Evolutionary conservation across 1,140 invertebrate species (phyloP), one percentile per base, ranked within the genome.

Genomic region (Akabosia matsudoensis): DNA sequence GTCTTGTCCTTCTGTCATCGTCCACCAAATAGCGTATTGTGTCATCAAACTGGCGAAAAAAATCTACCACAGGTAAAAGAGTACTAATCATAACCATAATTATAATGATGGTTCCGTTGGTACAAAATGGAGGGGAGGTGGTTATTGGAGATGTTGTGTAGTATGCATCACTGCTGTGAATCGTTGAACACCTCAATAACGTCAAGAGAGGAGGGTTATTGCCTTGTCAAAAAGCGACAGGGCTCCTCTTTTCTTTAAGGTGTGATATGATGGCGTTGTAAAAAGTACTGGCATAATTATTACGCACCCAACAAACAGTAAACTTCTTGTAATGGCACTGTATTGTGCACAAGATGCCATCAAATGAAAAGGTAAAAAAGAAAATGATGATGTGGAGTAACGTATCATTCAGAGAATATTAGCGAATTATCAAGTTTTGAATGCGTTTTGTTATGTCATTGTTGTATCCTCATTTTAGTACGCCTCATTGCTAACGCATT

Each of bases 221-320:
- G 61, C 2, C 61, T 30, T 31, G 61, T 67, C 61, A 67, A 67
- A 67, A 67, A 67, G 61, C 61, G 61, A 30, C 61, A 67, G 30
- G 61, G 10, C 26, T 30, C 18, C 61, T 67, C 61, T 67, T 67
- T 67, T 67, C 61, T 67, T 56, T 7, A 67, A 67, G 61, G 61
- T 67, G 61, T 67, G 61, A 30, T 28, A 31, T 67, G 54, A 61
- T 61, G 54, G 7, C n/a, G 54, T 16, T 61, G 54, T 2, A 31
- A 67, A 67, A n/a, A 31, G 61, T 30, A 30, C 4, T 67, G 61
- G 31, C 61, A 67, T 67, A 67, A 67, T 67, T 67, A 67, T 67
- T 67, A 67, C 61, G 22, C 54, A 24, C 22, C 54, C 54, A 56
- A 56, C 54, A 56, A 56, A 10, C 54, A 45, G 37, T 7, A 7